Percentiles rank a stretch among this genome's conserved stretches.
These are phyloP conservation scores for Agelas oroides DNA, from an alignment of 37 sponge, comb jelly and placozoan genomes.

Conservation along the genomic window DNA sequence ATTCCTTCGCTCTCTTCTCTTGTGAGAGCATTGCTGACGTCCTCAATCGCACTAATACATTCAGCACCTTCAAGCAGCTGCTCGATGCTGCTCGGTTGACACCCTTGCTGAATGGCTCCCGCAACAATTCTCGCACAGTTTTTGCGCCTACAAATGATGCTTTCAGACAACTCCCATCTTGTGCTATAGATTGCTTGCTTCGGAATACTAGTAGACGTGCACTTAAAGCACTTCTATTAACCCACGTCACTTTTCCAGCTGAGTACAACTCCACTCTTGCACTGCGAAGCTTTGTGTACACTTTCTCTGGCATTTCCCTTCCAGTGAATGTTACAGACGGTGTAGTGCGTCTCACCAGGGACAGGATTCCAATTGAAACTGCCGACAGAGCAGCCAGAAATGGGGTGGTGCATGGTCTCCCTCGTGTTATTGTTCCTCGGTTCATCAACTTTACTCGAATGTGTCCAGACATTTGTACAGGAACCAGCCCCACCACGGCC, in stretches of 20 bases:
- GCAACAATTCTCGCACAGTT: constrained; percentile 35
- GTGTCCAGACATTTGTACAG: not conserved
- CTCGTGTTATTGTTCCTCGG: not conserved
- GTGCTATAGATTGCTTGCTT: constrained; percentile 31
- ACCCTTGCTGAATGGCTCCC: not conserved
- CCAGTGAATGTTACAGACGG: not conserved
- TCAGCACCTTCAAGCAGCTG: constrained; percentile 28
- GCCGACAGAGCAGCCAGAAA: constrained; percentile 43
- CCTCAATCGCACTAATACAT: not conserved
- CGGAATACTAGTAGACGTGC: not conserved
- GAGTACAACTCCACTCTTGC: constrained; percentile 37
- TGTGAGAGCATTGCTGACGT: constrained; percentile 27
- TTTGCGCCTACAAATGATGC: constrained; percentile 58
- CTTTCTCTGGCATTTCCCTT: not conserved
- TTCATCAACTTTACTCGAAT: not conserved
- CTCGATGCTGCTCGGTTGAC: constrained; percentile 2
- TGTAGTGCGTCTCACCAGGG: not conserved
- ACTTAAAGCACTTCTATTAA: not conserved
- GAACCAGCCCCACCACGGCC: too few species aligned
- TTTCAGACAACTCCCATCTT: not conserved
- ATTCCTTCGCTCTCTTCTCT: constrained; percentile 3
- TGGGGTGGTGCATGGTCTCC: constrained; percentile 47
- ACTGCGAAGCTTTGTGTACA: not conserved
- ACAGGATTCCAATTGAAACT: constrained; percentile 10
- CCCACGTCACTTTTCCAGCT: constrained; percentile 30